Evolutionary conservation across 2,888 invertebrate genomes (phyloP).

Genomic region (Epinotia ramella): DNA sequence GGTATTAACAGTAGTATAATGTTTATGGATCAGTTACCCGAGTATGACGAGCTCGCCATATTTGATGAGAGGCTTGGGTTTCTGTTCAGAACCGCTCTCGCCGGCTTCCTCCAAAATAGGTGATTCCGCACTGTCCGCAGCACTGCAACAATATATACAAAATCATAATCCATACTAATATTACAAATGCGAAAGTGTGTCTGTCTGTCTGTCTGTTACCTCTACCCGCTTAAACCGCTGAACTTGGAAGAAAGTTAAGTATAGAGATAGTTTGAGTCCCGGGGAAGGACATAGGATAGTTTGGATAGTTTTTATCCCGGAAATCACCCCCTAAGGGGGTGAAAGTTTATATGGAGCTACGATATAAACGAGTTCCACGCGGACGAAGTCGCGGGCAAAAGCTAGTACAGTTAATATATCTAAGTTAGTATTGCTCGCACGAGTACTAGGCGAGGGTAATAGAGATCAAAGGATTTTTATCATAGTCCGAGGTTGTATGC

Average conservation of each 20-base stretch:
- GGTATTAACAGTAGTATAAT: not conserved
- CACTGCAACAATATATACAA: slow-evolving; percentile 67
- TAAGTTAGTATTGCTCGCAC: not conserved
- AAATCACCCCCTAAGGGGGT: no score
- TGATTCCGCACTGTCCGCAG: slow-evolving; percentile 88
- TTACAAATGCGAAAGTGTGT: no score
- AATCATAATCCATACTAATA: no score
- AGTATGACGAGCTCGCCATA: slow-evolving; percentile 97
- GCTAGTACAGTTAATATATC: not conserved
- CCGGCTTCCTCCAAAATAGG: slow-evolving; percentile 91
- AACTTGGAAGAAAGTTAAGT: no score
- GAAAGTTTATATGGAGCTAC: no score
- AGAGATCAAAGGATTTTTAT: not conserved
- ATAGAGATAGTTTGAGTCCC: no score
- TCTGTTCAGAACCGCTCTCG: slow-evolving; percentile 90
- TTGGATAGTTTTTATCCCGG: no score
- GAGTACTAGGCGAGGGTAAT: not conserved
- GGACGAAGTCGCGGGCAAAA: no score
- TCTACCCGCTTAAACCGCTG: no score
- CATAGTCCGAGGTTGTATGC: not conserved
- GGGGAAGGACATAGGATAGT: no score
- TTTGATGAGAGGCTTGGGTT: slow-evolving; percentile 91
- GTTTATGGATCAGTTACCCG: slow-evolving; percentile 87
- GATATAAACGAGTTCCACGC: no score
- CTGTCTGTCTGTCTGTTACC: no score